Evolutionary conservation across 1,140 invertebrate genomes (phyloP), one percentile per base, ranked within the genome.

Genomic region (Mizuhopecten yessoensis): DNA sequence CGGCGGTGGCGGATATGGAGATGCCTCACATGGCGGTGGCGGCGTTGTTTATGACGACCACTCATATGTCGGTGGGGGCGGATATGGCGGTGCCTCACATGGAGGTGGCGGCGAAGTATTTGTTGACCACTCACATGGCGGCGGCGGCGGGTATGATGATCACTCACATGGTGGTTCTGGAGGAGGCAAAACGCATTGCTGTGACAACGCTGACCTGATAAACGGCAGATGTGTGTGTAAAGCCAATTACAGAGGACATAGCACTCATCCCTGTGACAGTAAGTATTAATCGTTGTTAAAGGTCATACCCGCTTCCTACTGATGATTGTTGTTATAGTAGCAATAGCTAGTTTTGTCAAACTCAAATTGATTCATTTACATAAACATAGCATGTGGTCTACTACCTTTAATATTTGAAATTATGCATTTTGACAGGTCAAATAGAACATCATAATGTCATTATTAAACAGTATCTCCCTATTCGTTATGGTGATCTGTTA

Each of bases 141-240:
- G 57, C 17, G 57, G 57, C n/a, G 57, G 5, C 2, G 15, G n/a
- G 36, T 39, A 39, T 13, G 36, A 13, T 29, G 57, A 29, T 75
- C 11, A n/a, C 57, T n/a, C 23, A 75, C 23, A 75, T 29, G 57
- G 57, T 17, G 57, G 57, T 29, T 75, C 57, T 29, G 57, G 57
- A 75, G 57, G 57, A n/a, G 57, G 17, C n/a, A 75, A 75, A 75
- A 75, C 57, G 0, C 57, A 75, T 11, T 75, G 57, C 57, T 75
- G 57, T 75, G 57, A 75, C n/a, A 75, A 75, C 29, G 57, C 57
- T 75, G 57, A 75, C n/a, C 57, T 75, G 23, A 75, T 75, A 5
- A 75, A 75, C 57, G 57, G 57, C 1, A 9, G 57, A n/a, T 75
- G 57, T n/a, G 57, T 75, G 5, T 75, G 57, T 29, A 75, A 75